Conservation (phyloP, 2,888 invertebrate genomes). For the Sinohyriopsis cumingii region DNA sequence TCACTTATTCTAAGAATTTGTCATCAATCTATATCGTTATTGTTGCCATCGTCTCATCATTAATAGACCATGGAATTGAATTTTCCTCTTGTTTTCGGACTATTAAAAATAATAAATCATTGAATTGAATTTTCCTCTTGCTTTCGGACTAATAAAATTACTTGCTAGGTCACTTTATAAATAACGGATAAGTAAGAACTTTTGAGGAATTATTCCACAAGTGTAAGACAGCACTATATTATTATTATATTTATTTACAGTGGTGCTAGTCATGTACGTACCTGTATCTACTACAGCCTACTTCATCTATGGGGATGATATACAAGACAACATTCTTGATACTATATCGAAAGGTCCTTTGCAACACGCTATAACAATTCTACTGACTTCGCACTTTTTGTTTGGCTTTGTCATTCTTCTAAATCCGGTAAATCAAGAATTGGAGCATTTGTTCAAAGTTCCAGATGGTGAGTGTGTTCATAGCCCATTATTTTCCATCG, state of each 20-base stretch:
- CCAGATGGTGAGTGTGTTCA: constrained; percentile 78
- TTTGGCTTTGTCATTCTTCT: constrained; percentile 81
- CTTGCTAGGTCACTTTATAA: too few relatives aligned
- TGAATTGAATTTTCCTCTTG: too few relatives aligned
- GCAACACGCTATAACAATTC: constrained; percentile 77
- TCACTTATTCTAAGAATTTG: too few relatives aligned
- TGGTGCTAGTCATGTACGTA: constrained; percentile 26
- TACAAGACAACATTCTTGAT: constrained; percentile 24
- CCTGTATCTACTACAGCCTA: constrained; percentile 22
- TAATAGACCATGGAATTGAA: too few relatives aligned
- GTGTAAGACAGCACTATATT: background rate
- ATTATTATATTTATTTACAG: constrained; percentile 13
- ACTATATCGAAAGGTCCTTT: constrained; percentile 73
- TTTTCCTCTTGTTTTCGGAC: too few relatives aligned
- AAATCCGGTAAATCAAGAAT: constrained; percentile 83
- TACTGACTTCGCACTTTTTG: constrained; percentile 80
- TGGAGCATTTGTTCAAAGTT: constrained; percentile 85
- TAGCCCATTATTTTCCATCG: too few relatives aligned
- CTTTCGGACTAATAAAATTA: too few relatives aligned
- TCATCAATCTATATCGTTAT: too few relatives aligned
- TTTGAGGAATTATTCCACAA: background rate
- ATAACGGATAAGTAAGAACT: background rate
- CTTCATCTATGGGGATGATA: constrained; percentile 17
- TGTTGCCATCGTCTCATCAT: too few relatives aligned
- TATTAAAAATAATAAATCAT: too few relatives aligned